Conservation (phyloP, 1,140 invertebrate genomes). For the Diuraphis noxia region DNA sequence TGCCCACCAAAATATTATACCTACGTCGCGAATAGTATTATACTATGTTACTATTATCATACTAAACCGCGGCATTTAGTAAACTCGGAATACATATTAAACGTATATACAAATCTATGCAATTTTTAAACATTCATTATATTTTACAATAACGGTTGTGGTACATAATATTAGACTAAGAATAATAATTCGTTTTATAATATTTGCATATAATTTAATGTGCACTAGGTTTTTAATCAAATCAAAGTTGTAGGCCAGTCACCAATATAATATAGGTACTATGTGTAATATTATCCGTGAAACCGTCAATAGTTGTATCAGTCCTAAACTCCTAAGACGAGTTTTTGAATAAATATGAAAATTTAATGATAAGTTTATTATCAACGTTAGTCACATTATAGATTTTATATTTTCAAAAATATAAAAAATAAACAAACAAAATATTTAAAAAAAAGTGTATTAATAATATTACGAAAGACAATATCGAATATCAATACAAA, state of each 20-base stretch:
- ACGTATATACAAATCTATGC: neutral
- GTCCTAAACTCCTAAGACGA: neutral
- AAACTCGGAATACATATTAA: neutral
- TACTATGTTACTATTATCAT: neutral
- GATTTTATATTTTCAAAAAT: neutral
- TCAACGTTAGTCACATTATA: neutral
- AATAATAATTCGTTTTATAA: neutral
- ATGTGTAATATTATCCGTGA: neutral
- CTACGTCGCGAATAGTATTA: neutral
- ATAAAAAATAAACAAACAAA: too few species aligned
- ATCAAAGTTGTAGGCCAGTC: neutral
- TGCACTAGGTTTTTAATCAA: neutral
- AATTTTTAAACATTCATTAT: conserved; percentile 14
- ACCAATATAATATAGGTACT: too few species aligned
- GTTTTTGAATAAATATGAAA: neutral
- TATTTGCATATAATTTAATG: conserved; percentile 1
- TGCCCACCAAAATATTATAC: conserved; percentile 1
- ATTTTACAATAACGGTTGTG: neutral
- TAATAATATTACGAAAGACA: neutral
- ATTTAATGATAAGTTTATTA: neutral
- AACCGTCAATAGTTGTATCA: neutral
- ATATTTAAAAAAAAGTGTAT: neutral
- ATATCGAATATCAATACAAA: neutral
- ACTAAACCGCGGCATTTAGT: neutral
- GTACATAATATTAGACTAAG: too few species aligned